Percentiles rank a stretch among this genome's conserved stretches.
These are phyloP conservation scores for Acrobasis suavella DNA, from an alignment of 2,888 invertebrate genomes.

Conservation along the genomic window DNA sequence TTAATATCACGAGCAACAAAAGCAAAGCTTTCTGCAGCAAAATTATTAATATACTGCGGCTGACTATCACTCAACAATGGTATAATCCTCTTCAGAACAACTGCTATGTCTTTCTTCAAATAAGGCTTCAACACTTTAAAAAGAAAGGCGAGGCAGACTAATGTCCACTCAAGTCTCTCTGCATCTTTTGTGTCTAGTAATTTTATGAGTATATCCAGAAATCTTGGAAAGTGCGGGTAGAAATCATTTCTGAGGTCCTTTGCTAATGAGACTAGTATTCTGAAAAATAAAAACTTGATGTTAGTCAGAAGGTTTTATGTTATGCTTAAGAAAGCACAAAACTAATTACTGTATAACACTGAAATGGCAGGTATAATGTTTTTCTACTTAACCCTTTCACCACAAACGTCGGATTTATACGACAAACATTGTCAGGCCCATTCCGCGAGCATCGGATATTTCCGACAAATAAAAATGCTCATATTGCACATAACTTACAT, in stretches of 20 bases:
- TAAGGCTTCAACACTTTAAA: constrained; percentile 95
- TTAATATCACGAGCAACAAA: constrained; percentile 95
- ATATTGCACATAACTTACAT: too few relatives aligned
- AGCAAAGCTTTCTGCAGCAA: constrained; percentile 98
- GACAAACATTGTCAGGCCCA: too few relatives aligned
- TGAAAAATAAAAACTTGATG: constrained; percentile 55
- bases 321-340: too few relatives aligned
- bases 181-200: constrained; percentile 89
- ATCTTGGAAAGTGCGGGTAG: constrained; percentile 90
- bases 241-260: constrained; percentile 95
- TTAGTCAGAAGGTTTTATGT: neutral
- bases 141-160: constrained; percentile 93
- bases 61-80: constrained; percentile 90
- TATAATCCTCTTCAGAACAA: constrained; percentile 86
- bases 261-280: constrained; percentile 91
- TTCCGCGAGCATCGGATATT: too few relatives aligned
- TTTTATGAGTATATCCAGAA: constrained; percentile 88
- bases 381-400: too few relatives aligned
- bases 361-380: too few relatives aligned
- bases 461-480: too few relatives aligned
- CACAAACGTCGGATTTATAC: too few relatives aligned
- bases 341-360: too few relatives aligned
- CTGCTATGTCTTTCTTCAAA: constrained; percentile 89
- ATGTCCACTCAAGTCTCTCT: constrained; percentile 92
- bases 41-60: constrained; percentile 93